Percentiles rank a stretch among this genome's conserved stretches.
Conservation (phyloP, 2,888 invertebrate genomes). For the Bibio marci region DNA sequence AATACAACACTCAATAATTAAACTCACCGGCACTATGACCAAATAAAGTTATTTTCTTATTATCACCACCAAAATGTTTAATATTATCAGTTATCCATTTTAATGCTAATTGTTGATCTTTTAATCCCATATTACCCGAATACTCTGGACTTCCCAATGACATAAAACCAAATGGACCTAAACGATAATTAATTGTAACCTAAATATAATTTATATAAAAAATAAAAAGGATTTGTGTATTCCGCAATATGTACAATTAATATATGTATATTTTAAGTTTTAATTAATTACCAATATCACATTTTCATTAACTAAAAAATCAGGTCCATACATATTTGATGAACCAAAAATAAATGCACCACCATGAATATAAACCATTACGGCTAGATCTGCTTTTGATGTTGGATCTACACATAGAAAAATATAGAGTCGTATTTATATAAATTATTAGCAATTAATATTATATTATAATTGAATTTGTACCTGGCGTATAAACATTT, state of each 20-base stretch:
- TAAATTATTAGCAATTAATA: too few relatives aligned
- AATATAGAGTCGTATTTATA: too few relatives aligned
- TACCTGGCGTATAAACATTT: conserved; percentile 40
- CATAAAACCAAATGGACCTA: conserved; percentile 50
- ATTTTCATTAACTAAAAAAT: conserved; percentile 42
- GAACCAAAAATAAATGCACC: conserved; percentile 53
- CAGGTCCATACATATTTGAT: conserved; percentile 34
- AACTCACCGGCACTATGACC: conserved; percentile 58
- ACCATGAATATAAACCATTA: conserved; percentile 48
- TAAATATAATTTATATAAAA: too few relatives aligned
- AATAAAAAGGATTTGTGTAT: too few relatives aligned
- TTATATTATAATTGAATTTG: too few relatives aligned
- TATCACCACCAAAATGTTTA: conserved; percentile 51
- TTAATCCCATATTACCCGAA: conserved; percentile 56
- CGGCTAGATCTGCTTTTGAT: conserved; percentile 34
- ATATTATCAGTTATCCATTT: conserved; percentile 54
- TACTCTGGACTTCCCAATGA: conserved; percentile 50
- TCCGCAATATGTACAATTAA: too few relatives aligned
- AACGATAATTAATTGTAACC: conserved; percentile 44
- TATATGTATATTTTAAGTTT: too few relatives aligned
- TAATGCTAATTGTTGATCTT: conserved; percentile 53
- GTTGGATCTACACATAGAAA: too few relatives aligned
- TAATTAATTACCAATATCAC: conserved; percentile 36
- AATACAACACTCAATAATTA: too few relatives aligned
- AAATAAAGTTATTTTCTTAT: conserved; percentile 44